Evolutionary conservation across 2,797 vertebrate genomes (phyloP).

Genomic region (Semaprochilodus insignis): DNA sequence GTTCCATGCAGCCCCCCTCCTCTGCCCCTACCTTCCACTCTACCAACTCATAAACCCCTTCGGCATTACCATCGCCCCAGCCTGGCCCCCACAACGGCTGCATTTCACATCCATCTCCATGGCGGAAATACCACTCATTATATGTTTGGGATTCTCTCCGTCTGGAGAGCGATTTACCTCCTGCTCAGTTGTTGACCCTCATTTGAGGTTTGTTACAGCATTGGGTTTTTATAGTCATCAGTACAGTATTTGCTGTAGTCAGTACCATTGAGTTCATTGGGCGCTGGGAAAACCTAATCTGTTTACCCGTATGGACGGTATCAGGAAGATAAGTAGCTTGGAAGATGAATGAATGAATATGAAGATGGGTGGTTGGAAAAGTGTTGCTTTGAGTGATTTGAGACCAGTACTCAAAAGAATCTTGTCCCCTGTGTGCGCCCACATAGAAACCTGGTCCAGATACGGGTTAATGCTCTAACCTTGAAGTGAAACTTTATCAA

Average conservation of each 20-base stretch:
- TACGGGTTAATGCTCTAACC: not conserved
- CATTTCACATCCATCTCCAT: constrained; percentile 29
- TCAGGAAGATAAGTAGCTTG: too few relatives aligned
- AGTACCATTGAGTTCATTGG: not conserved
- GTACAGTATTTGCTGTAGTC: not conserved
- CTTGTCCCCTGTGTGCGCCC: not conserved
- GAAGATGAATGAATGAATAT: too few relatives aligned
- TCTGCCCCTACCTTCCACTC: not conserved
- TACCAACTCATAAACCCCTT: constrained; percentile 24
- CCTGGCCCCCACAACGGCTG: constrained; percentile 13
- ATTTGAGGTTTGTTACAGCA: not conserved
- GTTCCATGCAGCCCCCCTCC: constrained; percentile 8
- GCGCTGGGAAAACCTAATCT: not conserved
- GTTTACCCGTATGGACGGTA: not conserved
- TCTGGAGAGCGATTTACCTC: constrained; percentile 36
- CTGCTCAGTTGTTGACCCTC: constrained; percentile 6
- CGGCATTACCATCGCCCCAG: constrained; percentile 17
- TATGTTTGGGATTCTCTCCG: constrained; percentile 25
- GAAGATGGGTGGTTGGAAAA: not conserved
- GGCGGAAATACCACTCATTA: constrained; percentile 27
- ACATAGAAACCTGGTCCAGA: not conserved
- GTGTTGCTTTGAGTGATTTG: not conserved
- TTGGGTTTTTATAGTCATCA: not conserved
- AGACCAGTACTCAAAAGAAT: not conserved
- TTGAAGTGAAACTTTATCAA: not conserved